Conservation (phyloP, 2,888 invertebrate species). For the Cantharis nigra region DNA sequence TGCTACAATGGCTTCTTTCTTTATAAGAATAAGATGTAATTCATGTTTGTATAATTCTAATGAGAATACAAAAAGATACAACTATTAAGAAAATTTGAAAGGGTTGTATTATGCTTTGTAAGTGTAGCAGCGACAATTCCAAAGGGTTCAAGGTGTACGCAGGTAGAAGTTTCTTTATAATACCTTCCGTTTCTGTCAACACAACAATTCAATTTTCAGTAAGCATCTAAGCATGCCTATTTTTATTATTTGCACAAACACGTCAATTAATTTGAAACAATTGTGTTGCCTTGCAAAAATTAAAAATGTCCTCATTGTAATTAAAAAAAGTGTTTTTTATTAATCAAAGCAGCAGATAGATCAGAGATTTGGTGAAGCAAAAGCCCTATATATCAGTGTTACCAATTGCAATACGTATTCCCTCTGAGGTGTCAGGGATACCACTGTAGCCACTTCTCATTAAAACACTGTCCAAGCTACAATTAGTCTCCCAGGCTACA, state of each 20-base stretch:
- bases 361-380: slow-evolving; percentile 24
- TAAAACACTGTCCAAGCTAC: slow-evolving; percentile 58
- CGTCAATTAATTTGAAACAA: not conserved
- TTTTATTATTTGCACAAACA: not conserved
- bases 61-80: slow-evolving; percentile 10
- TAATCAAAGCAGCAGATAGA: not conserved
- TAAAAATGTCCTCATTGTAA: not conserved
- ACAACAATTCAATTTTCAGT: not conserved
- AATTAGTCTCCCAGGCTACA: slow-evolving; percentile 57
- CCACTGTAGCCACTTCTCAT: slow-evolving; percentile 56
- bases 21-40: slow-evolving; percentile 14
- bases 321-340: not conserved
- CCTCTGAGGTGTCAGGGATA: slow-evolving; percentile 53
- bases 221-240: not conserved
- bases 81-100: slow-evolving; percentile 6
- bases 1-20: slow-evolving; percentile 9
- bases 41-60: slow-evolving; percentile 20
- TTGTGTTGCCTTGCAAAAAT: not conserved
- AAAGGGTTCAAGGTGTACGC: not conserved
- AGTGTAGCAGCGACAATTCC: not conserved
- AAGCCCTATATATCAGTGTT: slow-evolving; percentile 50
- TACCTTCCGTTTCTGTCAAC: not conserved
- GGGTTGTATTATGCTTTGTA: slow-evolving; percentile 6
- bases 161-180: not conserved
- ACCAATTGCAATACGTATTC: slow-evolving; percentile 56